Percentiles rank a stretch among this genome's conserved stretches.
Conservation (phyloP, 2,113 vertebrate genomes). For the Dendrocopos noguchii region DNA sequence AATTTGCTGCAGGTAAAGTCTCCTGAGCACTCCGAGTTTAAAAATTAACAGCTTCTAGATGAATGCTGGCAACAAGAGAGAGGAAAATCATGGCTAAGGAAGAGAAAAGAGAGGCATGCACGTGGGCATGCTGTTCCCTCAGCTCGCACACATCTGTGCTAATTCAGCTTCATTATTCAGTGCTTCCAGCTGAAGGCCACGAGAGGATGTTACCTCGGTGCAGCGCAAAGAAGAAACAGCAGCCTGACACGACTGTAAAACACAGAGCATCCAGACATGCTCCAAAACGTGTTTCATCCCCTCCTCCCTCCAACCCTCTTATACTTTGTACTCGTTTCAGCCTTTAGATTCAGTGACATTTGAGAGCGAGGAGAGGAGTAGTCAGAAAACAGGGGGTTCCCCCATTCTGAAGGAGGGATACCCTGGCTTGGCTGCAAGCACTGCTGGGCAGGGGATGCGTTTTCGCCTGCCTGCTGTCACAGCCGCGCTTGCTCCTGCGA, state of each 20-base stretch:
- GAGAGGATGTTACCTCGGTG: fast-evolving
- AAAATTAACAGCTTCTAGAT: neutral
- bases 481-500: neutral
- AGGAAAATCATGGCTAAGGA: neutral
- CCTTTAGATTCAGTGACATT: neutral
- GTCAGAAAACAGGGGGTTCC: fast-evolving
- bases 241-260: conserved; percentile 16
- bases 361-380: neutral
- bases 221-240: neutral
- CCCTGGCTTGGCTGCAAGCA: fast-evolving
- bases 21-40: neutral
- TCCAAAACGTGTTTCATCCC: neutral
- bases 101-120: neutral
- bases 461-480: neutral
- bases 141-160: neutral
- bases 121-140: fast-evolving
- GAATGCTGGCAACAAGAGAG: neutral
- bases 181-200: neutral
- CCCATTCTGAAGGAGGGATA: neutral
- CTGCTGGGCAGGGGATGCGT: fast-evolving
- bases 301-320: neutral
- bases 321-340: neutral
- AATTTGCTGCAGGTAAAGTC: neutral
- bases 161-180: neutral
- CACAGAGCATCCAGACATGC: neutral